Conservation (phyloP, 2,113 vertebrate genomes). For the Erinaceus europaeus region DNA sequence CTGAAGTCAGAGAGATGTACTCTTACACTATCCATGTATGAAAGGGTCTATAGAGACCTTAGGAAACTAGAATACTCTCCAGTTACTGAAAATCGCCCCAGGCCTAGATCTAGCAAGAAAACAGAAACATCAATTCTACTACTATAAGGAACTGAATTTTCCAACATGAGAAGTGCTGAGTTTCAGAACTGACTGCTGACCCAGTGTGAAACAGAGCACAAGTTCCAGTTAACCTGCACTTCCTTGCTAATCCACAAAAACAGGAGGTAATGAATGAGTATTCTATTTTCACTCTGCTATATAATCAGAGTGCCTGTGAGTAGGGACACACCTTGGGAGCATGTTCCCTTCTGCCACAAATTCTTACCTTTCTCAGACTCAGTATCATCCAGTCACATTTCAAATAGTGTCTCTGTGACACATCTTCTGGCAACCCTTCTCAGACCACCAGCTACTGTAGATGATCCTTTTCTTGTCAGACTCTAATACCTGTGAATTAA, state of each 20-base stretch:
- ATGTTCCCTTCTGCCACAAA: too few species aligned
- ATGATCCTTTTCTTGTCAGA: not conserved
- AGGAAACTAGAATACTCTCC: not conserved
- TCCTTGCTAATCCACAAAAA: not conserved
- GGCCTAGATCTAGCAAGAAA: not conserved
- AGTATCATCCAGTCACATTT: not conserved
- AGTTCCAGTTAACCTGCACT: not conserved
- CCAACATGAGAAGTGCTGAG: not conserved
- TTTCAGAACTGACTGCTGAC: not conserved
- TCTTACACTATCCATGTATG: not conserved
- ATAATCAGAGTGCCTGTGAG: fast-evolving
- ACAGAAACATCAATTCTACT: not conserved
- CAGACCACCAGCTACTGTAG: not conserved
- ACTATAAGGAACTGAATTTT: not conserved
- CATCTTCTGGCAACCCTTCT: not conserved
- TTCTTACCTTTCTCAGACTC: not conserved
- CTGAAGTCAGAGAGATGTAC: not conserved
- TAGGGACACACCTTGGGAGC: fast-evolving
- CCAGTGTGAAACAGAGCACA: not conserved
- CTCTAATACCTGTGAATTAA: not conserved
- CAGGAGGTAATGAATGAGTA: not conserved
- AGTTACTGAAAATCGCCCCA: not conserved
- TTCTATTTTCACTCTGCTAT: not conserved
- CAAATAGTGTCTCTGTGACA: not conserved
- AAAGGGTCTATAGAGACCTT: not conserved